A percentile compares a stretch with the other conserved stretches of the same genome.
These are phyloP conservation scores for Pelecanoides urinatrix DNA, from an alignment of 2,113 vertebrate species.

Conservation along the genomic window DNA sequence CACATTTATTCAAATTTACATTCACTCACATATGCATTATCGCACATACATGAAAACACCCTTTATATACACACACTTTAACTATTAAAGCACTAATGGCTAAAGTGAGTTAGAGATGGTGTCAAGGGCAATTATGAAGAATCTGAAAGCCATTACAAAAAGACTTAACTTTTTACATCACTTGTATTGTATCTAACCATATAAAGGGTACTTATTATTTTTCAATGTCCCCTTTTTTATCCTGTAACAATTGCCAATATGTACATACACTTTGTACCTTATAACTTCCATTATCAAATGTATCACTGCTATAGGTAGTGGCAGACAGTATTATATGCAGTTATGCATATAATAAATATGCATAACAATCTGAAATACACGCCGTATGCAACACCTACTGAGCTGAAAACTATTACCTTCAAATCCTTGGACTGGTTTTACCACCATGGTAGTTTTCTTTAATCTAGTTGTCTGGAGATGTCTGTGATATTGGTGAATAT, in stretches of 20 bases:
- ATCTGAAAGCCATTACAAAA: background rate
- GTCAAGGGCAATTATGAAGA: background rate
- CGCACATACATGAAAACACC: background rate
- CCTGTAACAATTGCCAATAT: background rate
- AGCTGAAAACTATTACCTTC: background rate
- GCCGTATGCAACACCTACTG: background rate
- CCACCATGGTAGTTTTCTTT: background rate
- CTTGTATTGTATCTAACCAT: background rate
- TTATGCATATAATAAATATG: background rate
- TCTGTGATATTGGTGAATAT: background rate
- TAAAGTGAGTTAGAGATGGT: background rate
- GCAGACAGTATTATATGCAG: background rate
- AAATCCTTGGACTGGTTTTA: background rate
- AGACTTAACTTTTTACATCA: background rate
- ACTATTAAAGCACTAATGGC: background rate
- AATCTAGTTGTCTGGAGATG: background rate
- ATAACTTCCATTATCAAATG: background rate
- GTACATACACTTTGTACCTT: background rate
- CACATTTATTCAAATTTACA: background rate
- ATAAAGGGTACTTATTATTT: background rate
- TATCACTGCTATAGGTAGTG: background rate
- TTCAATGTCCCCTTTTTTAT: background rate
- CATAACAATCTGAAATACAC: background rate
- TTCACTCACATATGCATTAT: background rate
- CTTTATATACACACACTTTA: background rate